Evolutionary conservation across 2,113 vertebrate genomes (phyloP).

Genomic region (Leuciscus idus): DNA sequence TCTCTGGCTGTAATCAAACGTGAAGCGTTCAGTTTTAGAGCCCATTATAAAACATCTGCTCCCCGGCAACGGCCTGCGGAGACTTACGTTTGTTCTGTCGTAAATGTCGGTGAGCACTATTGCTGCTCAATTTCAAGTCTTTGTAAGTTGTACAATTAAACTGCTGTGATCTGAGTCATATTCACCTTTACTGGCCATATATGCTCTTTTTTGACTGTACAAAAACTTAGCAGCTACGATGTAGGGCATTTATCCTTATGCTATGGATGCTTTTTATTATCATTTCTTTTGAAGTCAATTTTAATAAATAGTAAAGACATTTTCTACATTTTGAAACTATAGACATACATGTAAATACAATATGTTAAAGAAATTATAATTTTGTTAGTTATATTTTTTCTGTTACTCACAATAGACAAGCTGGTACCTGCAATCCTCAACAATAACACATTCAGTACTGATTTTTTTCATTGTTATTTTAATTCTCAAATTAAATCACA

Average conservation of each 20-base stretch:
- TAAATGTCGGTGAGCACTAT: background rate
- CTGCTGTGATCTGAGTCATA: background rate
- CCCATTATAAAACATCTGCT: slow-evolving; percentile 98
- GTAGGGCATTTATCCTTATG: too few relatives aligned
- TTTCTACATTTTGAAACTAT: too few relatives aligned
- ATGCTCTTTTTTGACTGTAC: background rate
- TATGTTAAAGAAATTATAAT: background rate
- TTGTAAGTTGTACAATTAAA: background rate
- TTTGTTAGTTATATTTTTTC: background rate
- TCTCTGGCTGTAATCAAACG: slow-evolving; percentile 95
- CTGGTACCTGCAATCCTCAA: background rate
- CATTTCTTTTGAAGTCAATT: too few relatives aligned
- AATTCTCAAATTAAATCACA: slow-evolving; percentile 4
- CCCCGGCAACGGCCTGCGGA: slow-evolving; percentile 62
- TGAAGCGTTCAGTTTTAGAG: slow-evolving; percentile 94
- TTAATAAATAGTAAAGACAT: too few relatives aligned
- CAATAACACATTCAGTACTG: background rate
- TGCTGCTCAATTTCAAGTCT: background rate
- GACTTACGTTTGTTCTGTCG: slow-evolving; percentile 33
- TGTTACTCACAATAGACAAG: background rate
- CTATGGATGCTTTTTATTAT: too few relatives aligned
- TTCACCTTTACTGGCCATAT: background rate
- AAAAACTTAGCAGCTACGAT: too few relatives aligned
- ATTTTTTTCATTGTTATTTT: background rate
- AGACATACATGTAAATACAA: too few relatives aligned